These are phyloP conservation scores for Leucopsar rothschildi DNA, from an alignment of 2,113 vertebrate species.

Conservation along the genomic window DNA sequence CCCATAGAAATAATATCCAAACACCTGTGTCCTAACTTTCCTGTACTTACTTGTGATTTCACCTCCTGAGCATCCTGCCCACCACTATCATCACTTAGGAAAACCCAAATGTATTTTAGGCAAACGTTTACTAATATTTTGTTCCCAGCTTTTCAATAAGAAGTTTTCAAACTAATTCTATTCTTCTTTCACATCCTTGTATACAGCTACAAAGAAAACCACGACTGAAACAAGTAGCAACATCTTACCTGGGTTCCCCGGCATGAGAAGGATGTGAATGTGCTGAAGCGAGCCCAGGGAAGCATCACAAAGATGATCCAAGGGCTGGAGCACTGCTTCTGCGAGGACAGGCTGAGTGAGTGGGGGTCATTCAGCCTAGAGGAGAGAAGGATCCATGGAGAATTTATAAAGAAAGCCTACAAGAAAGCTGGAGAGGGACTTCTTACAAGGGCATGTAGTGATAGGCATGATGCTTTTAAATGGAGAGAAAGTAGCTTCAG, in stretches of 20 bases:
- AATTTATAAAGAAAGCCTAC: background rate
- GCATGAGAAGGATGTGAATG: background rate
- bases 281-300: background rate
- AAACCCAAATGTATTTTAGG: background rate
- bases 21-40: background rate
- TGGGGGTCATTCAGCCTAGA: accelerated
- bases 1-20: background rate
- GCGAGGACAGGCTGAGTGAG: background rate
- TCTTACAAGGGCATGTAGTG: background rate
- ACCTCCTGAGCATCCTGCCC: background rate
- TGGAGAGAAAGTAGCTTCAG: background rate
- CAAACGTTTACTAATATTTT: background rate
- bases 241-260: background rate
- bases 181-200: background rate
- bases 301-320: background rate
- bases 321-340: background rate
- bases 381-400: background rate
- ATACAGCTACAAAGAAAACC: background rate
- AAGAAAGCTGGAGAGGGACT: background rate
- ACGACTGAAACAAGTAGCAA: background rate
- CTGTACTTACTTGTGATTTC: background rate
- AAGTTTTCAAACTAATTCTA: background rate
- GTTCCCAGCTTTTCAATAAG: background rate
- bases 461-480: background rate
- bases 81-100: background rate